Percentiles rank a stretch among this genome's conserved stretches.
These are phyloP conservation scores for Tyrannus savana DNA, from an alignment of 2,113 vertebrate genomes.

Conservation along the genomic window DNA sequence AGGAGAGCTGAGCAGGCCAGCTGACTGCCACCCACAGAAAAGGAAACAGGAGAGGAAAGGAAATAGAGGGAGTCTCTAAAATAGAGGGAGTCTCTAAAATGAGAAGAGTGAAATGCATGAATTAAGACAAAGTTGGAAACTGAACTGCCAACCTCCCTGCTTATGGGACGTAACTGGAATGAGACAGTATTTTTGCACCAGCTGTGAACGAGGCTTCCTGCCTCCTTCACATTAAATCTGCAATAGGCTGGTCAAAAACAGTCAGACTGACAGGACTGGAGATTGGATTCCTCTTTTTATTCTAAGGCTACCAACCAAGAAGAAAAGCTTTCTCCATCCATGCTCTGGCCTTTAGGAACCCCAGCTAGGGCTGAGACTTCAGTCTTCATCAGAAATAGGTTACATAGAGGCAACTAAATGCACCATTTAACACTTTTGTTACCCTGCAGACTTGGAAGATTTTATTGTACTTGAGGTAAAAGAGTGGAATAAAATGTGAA, in stretches of 20 bases:
- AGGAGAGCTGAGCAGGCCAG: constrained; percentile 45
- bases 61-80: constrained; percentile 44
- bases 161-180: neutral
- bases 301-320: neutral
- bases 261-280: constrained; percentile 15
- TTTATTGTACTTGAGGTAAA: neutral
- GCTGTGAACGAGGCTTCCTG: neutral
- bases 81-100: constrained; percentile 32
- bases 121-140: constrained; percentile 22
- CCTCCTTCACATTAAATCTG: neutral
- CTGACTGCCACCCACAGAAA: constrained; percentile 31
- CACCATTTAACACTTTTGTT: neutral
- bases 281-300: neutral
- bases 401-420: constrained; percentile 8
- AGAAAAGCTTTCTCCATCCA: neutral
- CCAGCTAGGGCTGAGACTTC: neutral
- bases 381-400: neutral
- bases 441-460: neutral
- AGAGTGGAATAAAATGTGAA: neutral
- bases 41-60: constrained; percentile 23
- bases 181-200: neutral
- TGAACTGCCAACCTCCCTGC: neutral
- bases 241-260: neutral
- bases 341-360: neutral
- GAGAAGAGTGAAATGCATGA: constrained; percentile 16